Evolutionary conservation across 2,888 invertebrate species (phyloP).

Genomic region (Leptopilina syphax): DNA sequence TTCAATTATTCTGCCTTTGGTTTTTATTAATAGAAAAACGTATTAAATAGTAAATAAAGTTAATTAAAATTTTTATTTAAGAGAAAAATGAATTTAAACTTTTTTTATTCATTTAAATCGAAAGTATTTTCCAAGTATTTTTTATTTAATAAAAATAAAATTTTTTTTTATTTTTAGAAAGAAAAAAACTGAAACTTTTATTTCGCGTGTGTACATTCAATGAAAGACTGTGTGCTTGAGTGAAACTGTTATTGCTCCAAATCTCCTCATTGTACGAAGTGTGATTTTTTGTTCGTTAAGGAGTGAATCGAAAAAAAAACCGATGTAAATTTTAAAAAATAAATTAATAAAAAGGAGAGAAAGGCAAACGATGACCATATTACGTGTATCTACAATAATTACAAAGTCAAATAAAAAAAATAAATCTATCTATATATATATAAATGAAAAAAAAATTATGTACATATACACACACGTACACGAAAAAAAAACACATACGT

Average conservation of each 20-base stretch:
- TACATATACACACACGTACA: constrained; percentile 39
- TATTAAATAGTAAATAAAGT: too few relatives aligned
- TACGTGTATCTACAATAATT: constrained; percentile 71
- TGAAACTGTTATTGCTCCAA: constrained; percentile 22
- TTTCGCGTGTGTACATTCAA: constrained; percentile 1
- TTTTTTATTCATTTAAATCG: too few relatives aligned
- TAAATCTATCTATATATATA: constrained; percentile 49
- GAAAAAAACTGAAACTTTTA: background rate
- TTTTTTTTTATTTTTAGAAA: background rate
- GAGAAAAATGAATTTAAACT: too few relatives aligned
- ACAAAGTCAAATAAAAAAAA: constrained; percentile 54
- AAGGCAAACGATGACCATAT: constrained; percentile 67
- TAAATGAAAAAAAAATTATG: constrained; percentile 37
- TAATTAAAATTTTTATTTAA: too few relatives aligned
- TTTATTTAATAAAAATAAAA: background rate
- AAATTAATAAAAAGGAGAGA: constrained; percentile 35
- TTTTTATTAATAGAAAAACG: too few relatives aligned
- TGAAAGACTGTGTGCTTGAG: constrained; percentile 10
- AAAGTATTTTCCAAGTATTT: too few relatives aligned
- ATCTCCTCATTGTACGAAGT: constrained; percentile 12
- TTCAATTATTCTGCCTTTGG: too few relatives aligned
- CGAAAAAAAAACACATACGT: constrained; percentile 49
- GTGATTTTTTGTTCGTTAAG: constrained; percentile 11
- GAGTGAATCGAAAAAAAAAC: constrained; percentile 1
- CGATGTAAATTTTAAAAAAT: background rate